These are phyloP conservation scores for Xylota sylvarum DNA, from an alignment of 2,888 invertebrate species.

Conservation along the genomic window DNA sequence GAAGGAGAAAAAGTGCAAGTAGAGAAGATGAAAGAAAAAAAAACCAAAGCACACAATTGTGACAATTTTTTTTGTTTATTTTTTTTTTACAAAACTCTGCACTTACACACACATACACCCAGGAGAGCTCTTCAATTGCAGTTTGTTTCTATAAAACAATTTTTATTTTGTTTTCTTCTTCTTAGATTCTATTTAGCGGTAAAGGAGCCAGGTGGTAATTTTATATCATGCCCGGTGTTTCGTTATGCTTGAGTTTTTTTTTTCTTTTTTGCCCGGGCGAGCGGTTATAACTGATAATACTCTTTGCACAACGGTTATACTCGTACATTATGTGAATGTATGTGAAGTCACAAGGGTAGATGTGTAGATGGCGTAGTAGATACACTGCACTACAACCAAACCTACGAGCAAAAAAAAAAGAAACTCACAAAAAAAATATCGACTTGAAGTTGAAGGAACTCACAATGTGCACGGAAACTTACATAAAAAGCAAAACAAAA, in stretches of 20 bases:
- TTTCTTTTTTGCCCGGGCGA: constrained; percentile 49
- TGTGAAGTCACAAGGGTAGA: constrained; percentile 53
- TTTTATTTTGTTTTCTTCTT: constrained; percentile 28
- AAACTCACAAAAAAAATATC: constrained; percentile 46
- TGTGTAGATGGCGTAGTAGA: constrained; percentile 54
- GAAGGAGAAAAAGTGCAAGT: constrained; percentile 50
- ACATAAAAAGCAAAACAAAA: constrained; percentile 61
- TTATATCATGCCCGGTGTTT: constrained; percentile 72
- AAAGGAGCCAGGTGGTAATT: constrained; percentile 77
- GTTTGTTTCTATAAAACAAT: constrained; percentile 59
- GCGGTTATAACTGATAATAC: constrained; percentile 74
- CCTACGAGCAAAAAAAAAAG: constrained; percentile 45
- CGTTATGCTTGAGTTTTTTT: constrained; percentile 58
- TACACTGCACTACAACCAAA: constrained; percentile 53
- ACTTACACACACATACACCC: constrained; percentile 17
- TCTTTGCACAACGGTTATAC: constrained; percentile 72
- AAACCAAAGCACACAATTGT: constrained; percentile 61
- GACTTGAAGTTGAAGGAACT: constrained; percentile 77
- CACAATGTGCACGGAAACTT: constrained; percentile 70
- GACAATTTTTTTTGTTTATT: constrained; percentile 50
- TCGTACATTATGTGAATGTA: constrained; percentile 34
- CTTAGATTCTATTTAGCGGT: constrained; percentile 71
- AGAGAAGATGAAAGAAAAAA: constrained; percentile 6
- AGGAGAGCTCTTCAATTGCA: constrained; percentile 63
- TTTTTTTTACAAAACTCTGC: constrained; percentile 28